phyloP scores from a whole-genome alignment of 2,888 invertebrate genomes.

The Ormyrus rosae region DNA sequence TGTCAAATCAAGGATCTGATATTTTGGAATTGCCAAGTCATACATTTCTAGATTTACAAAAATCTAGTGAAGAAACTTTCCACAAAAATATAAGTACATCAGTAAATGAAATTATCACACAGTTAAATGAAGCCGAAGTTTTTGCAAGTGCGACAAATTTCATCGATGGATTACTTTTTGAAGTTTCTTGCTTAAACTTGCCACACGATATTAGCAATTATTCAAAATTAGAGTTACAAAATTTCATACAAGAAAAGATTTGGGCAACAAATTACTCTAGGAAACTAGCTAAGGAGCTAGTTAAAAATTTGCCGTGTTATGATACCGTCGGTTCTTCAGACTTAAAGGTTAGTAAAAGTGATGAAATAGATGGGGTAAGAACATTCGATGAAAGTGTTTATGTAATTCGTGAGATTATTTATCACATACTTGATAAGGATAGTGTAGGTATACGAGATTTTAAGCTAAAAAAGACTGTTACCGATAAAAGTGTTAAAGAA shows the following conservation, averaged over 20 bases:
- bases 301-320: slow-evolving; percentile 53
- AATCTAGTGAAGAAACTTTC: slow-evolving; percentile 66
- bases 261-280: slow-evolving; percentile 54
- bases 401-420: slow-evolving; percentile 68
- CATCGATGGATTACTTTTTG: slow-evolving; percentile 63
- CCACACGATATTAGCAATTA: slow-evolving; percentile 22
- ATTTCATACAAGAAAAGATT: slow-evolving; percentile 55
- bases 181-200: slow-evolving; percentile 59
- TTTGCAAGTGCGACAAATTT: slow-evolving; percentile 60
- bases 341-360: slow-evolving; percentile 48
- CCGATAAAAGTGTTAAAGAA: slow-evolving; percentile 62
- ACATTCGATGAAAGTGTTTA: slow-evolving; percentile 53
- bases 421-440: slow-evolving; percentile 65
- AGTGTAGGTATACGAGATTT: slow-evolving; percentile 39
- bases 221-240: slow-evolving; percentile 44
- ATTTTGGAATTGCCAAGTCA: slow-evolving; percentile 64
- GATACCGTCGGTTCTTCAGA: slow-evolving; percentile 36
- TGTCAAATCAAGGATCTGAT: slow-evolving; percentile 62
- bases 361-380: slow-evolving; percentile 33
- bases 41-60: slow-evolving; percentile 62
- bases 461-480: slow-evolving; percentile 41
- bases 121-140: slow-evolving; percentile 64
- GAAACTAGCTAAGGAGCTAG: slow-evolving; percentile 52
- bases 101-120: slow-evolving; percentile 69
- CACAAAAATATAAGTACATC: slow-evolving; percentile 66